These are phyloP conservation scores for Drosophila serrata DNA, from an alignment of 1,140 invertebrate genomes.

Conservation along the genomic window DNA sequence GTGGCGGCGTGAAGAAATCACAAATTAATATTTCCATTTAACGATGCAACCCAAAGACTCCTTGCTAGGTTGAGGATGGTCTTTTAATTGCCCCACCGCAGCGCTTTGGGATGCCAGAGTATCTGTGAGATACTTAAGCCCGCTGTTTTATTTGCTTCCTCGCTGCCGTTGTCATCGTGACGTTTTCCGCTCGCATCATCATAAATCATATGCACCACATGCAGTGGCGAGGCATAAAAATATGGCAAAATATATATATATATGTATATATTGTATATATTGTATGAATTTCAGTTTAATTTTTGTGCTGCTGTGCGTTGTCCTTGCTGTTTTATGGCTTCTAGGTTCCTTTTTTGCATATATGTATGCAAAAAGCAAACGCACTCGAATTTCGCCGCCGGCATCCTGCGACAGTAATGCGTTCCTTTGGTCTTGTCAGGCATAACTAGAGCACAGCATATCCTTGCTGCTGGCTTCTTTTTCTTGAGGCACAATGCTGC, in stretches of 20 bases:
- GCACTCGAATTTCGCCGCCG: constrained; percentile 48
- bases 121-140: constrained; percentile 45
- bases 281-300: constrained; percentile 49
- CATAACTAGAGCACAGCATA: constrained; percentile 76
- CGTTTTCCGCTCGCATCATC: constrained; percentile 66
- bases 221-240: constrained; percentile 52
- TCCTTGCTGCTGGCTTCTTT: constrained; percentile 40
- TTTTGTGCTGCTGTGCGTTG: constrained; percentile 53
- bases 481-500: constrained; percentile 28
- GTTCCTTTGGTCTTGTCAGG: constrained; percentile 30
- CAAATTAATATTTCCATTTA: constrained; percentile 73
- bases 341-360: constrained; percentile 57
- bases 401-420: constrained; percentile 44
- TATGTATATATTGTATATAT: too few species aligned
- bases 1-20: constrained; percentile 66
- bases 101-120: constrained; percentile 30
- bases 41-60: constrained; percentile 49
- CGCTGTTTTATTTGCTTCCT: constrained; percentile 53
- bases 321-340: constrained; percentile 74
- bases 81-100: constrained; percentile 62
- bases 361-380: constrained; percentile 63
- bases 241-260: constrained; percentile 49
- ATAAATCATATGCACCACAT: constrained; percentile 80
- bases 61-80: constrained; percentile 38
- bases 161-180: constrained; percentile 54